Evolutionary conservation across 2,888 invertebrate species (phyloP), one percentile per base, ranked within the genome.

Genomic region (Dione juno): DNA sequence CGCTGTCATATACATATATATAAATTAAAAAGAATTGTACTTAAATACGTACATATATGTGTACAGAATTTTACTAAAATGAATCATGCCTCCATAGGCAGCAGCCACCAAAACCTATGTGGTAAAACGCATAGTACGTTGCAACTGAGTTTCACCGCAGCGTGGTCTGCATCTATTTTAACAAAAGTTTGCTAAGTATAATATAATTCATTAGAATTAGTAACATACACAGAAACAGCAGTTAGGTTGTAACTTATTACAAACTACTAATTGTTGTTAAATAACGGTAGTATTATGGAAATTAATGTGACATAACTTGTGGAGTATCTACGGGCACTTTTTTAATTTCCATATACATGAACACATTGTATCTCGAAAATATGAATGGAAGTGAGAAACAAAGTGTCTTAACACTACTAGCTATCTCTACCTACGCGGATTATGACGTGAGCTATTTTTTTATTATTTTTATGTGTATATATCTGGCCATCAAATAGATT

Each of bases 111-210:
- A 28, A 61, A 45, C 43, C 59, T 10, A 61, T 28, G 43, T 28
- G 59, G 59, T 61, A 45, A 61, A 61, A 61, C 28, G 59, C 45
- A 45, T 61, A 45, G 28, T 61, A 61, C 59, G 41, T 61, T 61
- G 28, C 43, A 61, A 61, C 59, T 61, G 43, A 57, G 54, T 61
- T 45, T n/a, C n/a, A 61, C 59, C 59, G 28, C 45, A 61, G 7
- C 7, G 59, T 14, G 43, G 59, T 61, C 43, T 9, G 28, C 43
- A 21, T 59, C 59, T 59, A 59, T 43, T 59, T 59, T 59, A 43
- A 28, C 43, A 43, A n/a, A 41, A 59, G 14, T 54, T 57, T 37
- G 35, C 43, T 43, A 59, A 19, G 59, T 59, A 59, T 59, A 21
- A 19, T 59, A 59, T 61, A 59, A 61, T 28, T 21, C n/a, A 61